Evolutionary conservation across 2,888 invertebrate genomes (phyloP), one percentile per base, ranked within the genome.

Genomic region (Uloborus plumipes): DNA sequence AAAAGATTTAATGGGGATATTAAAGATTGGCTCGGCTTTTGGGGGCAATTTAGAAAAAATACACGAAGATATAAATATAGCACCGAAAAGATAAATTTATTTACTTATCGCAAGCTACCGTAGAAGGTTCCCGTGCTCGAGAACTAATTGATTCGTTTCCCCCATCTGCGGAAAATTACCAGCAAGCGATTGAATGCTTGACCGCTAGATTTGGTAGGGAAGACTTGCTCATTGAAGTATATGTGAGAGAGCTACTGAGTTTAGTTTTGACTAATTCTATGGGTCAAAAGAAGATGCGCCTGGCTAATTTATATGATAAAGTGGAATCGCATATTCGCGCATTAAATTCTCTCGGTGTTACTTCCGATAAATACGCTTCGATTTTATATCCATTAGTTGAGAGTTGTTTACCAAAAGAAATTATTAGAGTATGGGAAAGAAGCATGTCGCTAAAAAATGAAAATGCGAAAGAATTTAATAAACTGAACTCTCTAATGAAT

Each of bases 201-300:
- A 67, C 85, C 15, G 51, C 59, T 1, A n/a, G 80, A 13, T 85
- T 82, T 53, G 85, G 85, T 4, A 86, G 85, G 64, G 82, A 87
- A 1, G 86, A 87, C 18, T 51, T 87, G 13, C 70, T 87, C 20
- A 83, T 87, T n/a, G 86, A 87, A 72, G 85, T 85, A 66, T 87
- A 87, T 67, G 85, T 86, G 9, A 72, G 87, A 26, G 87, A 88
- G 71, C 66, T 88, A 14, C 70, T 88, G 50, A 86, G 86, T 61
- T 50, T 88, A 47, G 85, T 88, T 47, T 15, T 66, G 11, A 66
- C 18, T 0, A 22, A 50, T 53, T 16, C 13, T 6, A 18, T 20
- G 49, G 51, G 20, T 18, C 18, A 66, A 18, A 20, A 26, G 22
- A 7, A 50, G 9, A 50, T 16, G 51, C 51, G 7, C 3, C 26